A percentile compares a stretch with the other conserved stretches of the same genome.
Evolutionary conservation across 2,113 vertebrate genomes (phyloP).

Genomic region (Tor tambroides): DNA sequence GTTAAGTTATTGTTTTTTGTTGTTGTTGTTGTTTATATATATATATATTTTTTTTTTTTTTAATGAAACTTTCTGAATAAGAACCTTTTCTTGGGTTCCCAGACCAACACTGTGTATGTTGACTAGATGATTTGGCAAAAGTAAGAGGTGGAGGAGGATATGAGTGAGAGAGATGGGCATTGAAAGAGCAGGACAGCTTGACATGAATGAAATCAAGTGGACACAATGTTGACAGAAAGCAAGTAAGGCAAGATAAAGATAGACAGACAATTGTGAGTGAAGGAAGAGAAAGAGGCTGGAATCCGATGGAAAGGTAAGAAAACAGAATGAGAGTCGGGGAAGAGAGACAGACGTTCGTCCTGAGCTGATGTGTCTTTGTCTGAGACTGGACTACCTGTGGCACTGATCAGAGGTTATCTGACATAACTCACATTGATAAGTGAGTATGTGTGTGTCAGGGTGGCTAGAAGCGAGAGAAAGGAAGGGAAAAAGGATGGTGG

Average conservation of each 20-base stretch:
- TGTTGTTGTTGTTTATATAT: too few relatives aligned
- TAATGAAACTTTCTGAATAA: too few relatives aligned
- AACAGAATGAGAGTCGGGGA: neutral
- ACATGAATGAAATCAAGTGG: conserved; percentile 31
- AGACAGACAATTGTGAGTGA: conserved; percentile 11
- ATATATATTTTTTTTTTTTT: too few relatives aligned
- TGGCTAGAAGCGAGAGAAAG: neutral
- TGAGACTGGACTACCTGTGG: neutral
- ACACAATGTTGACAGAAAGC: conserved; percentile 17
- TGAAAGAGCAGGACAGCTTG: neutral
- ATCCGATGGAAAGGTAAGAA: conserved; percentile 15
- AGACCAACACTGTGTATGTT: neutral
- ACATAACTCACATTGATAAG: conserved; percentile 2
- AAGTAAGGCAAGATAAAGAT: neutral
- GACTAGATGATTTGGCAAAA: neutral
- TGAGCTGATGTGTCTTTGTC: neutral
- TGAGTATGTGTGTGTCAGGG: neutral
- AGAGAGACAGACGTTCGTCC: neutral
- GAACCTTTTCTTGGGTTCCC: neutral
- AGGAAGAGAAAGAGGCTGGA: conserved; percentile 3
- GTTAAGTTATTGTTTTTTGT: neutral
- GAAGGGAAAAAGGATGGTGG: neutral
- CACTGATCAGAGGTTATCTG: conserved; percentile 20
- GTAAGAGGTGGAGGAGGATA: neutral
- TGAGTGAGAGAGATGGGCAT: neutral